A percentile compares a stretch with the other conserved stretches of the same genome.
Evolutionary conservation across 1,140 invertebrate species (phyloP).

Genomic region (Drosophila sucinea): DNA sequence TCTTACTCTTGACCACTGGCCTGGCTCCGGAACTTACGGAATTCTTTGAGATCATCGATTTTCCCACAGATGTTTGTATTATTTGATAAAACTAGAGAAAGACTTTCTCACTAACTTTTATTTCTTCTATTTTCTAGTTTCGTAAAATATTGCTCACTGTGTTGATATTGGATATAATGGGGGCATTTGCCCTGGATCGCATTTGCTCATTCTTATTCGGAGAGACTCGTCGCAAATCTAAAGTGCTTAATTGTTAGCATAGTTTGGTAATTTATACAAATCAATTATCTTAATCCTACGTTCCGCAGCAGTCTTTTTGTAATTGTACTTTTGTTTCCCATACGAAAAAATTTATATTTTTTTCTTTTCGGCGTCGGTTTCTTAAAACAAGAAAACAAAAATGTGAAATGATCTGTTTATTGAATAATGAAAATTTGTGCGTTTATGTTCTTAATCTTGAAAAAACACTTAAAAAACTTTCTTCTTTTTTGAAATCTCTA

Average conservation of each 20-base stretch:
- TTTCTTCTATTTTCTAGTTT: conserved; percentile 88
- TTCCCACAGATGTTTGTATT: conserved; percentile 90
- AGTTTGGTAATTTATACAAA: conserved; percentile 28
- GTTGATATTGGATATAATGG: conserved; percentile 91
- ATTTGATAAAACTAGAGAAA: not conserved
- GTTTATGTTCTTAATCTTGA: conserved; percentile 35
- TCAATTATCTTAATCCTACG: conserved; percentile 26
- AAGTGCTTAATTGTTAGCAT: conserved; percentile 64
- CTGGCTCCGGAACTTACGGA: conserved; percentile 90
- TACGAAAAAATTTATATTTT: conserved; percentile 16
- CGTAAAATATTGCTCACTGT: conserved; percentile 91
- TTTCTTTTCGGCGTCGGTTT: conserved; percentile 48
- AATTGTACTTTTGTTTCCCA: conserved; percentile 13
- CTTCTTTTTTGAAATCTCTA: conserved; percentile 30
- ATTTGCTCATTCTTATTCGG: conserved; percentile 94
- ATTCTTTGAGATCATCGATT: conserved; percentile 95
- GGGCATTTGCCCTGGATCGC: conserved; percentile 93
- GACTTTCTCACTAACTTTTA: not conserved
- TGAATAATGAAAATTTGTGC: conserved; percentile 30
- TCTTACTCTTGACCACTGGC: conserved; percentile 91
- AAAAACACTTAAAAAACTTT: not conserved
- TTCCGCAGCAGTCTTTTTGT: conserved; percentile 26
- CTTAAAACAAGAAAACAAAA: conserved; percentile 36
- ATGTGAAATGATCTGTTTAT: conserved; percentile 29
- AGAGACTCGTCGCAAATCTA: conserved; percentile 77